Conservation (phyloP, 2,113 vertebrate species). For the Promerops cafer region DNA sequence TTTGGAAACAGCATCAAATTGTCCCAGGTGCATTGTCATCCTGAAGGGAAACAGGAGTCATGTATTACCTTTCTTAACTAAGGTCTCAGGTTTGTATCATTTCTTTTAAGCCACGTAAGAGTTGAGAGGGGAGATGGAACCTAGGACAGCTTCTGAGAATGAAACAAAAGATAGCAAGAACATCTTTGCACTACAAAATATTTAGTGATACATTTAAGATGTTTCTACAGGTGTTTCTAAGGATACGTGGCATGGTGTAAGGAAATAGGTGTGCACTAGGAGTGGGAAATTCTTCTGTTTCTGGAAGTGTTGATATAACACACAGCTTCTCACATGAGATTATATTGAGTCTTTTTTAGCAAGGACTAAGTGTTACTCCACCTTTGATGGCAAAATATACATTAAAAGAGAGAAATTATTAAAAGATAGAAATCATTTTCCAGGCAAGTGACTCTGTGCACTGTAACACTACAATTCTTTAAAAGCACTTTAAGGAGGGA, state of each 20-base stretch:
- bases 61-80: background rate
- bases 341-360: background rate
- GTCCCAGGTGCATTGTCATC: background rate
- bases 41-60: background rate
- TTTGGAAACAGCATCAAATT: conserved; percentile 5
- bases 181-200: background rate
- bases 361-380: background rate
- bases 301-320: background rate
- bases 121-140: background rate
- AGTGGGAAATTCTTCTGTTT: background rate
- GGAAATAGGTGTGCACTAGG: background rate
- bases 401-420: background rate
- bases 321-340: background rate
- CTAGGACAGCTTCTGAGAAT: background rate
- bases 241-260: background rate
- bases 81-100: background rate
- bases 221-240: background rate
- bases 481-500: background rate
- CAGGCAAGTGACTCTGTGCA: background rate
- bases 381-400: background rate
- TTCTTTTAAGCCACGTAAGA: background rate
- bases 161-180: conserved; percentile 14
- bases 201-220: background rate
- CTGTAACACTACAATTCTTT: background rate
- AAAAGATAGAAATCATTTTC: conserved; percentile 6